Percentiles rank a stretch among this genome's conserved stretches.
phyloP scores from a whole-genome alignment of 2,113 vertebrate species.

The Calyptomena viridis region DNA sequence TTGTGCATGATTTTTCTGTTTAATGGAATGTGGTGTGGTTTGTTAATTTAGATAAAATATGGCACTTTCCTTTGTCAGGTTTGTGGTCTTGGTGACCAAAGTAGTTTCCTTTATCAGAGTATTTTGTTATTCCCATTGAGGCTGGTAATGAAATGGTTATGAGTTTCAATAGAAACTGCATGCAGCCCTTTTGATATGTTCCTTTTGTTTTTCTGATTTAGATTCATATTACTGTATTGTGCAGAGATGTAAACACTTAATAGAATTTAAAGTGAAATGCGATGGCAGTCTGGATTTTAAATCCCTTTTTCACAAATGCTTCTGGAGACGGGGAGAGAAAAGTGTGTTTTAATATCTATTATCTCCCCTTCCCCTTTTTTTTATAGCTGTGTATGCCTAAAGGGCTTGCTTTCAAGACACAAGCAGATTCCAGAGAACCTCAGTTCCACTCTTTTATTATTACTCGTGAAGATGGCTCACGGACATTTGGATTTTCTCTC shows the following conservation, averaged over 20 bases:
- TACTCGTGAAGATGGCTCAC: conserved; percentile 96
- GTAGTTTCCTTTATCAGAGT: background rate
- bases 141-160: background rate
- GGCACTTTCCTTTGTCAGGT: background rate
- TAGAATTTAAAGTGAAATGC: background rate
- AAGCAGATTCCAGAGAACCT: conserved; percentile 88
- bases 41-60: background rate
- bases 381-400: conserved; percentile 98
- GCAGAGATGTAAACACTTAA: background rate
- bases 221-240: background rate
- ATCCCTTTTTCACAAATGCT: background rate
- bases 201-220: background rate
- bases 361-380: background rate
- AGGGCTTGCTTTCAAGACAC: conserved; percentile 95
- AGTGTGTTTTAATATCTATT: background rate
- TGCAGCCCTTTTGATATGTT: background rate
- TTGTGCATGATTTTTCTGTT: background rate
- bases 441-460: conserved; percentile 98
- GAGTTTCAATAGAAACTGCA: background rate
- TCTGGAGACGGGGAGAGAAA: background rate
- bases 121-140: background rate
- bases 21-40: background rate
- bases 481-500: conserved; percentile 96
- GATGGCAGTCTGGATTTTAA: background rate
- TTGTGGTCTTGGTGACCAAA: background rate